These are phyloP conservation scores for Pyrrhura leucotis DNA, from an alignment of 2,797 vertebrate genomes.

Conservation along the genomic window DNA sequence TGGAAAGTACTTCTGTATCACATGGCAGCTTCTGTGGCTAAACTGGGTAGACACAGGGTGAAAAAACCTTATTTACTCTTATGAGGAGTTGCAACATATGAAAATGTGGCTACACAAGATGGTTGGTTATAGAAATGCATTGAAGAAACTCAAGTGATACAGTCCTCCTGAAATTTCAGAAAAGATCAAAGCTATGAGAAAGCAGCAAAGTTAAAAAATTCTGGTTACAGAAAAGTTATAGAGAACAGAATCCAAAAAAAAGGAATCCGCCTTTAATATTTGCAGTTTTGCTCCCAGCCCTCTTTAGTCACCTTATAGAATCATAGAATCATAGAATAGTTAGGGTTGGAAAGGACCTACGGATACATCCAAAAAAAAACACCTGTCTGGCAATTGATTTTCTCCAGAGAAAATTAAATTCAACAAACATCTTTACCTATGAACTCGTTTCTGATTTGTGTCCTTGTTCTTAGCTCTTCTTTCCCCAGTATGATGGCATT, in stretches of 20 bases:
- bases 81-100: background rate
- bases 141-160: background rate
- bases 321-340: too few species aligned
- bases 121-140: background rate
- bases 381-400: background rate
- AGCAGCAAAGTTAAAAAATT: background rate
- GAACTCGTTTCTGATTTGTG: slow-evolving; percentile 93
- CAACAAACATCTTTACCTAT: slow-evolving; percentile 81
- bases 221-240: background rate
- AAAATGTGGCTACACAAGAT: background rate
- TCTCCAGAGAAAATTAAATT: background rate
- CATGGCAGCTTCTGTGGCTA: background rate
- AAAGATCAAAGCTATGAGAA: background rate
- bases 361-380: background rate
- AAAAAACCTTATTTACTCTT: background rate
- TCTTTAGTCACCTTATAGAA: background rate
- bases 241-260: background rate
- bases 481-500: slow-evolving; percentile 93
- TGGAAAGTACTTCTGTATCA: background rate
- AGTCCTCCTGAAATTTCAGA: background rate
- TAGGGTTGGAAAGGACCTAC: background rate
- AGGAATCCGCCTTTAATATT: background rate
- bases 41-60: background rate
- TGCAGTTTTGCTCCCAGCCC: background rate
- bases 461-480: slow-evolving; percentile 87